Conservation (phyloP, 2,888 invertebrate species). For the Eristalinus sepulchralis region DNA sequence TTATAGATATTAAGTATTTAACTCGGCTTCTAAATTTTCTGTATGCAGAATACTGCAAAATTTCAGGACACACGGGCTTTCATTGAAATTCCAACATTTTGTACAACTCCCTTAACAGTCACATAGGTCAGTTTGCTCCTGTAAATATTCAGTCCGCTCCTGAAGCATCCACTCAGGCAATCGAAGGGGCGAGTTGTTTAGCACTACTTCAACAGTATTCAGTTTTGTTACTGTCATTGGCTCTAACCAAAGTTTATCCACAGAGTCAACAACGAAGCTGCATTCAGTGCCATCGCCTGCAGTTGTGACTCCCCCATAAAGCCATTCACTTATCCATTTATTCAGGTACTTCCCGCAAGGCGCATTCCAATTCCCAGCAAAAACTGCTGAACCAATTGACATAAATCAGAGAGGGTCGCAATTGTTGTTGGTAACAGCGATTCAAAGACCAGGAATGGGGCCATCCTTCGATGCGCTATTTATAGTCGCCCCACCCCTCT, state of each 20-base stretch:
- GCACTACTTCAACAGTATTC: neutral
- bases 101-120: no score
- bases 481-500: slow-evolving; percentile 24
- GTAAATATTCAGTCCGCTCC: neutral
- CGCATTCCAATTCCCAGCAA: slow-evolving; percentile 52
- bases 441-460: slow-evolving; percentile 29
- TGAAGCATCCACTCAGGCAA: neutral
- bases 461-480: slow-evolving; percentile 59
- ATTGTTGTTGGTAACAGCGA: slow-evolving; percentile 45
- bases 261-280: slow-evolving; percentile 15
- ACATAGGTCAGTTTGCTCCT: no score
- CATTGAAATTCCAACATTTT: no score
- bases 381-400: slow-evolving; percentile 67
- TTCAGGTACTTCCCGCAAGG: slow-evolving; percentile 42
- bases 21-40: no score
- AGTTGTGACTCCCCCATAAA: neutral
- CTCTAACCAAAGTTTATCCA: slow-evolving; percentile 27
- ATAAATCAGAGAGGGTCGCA: slow-evolving; percentile 68
- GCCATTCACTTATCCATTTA: slow-evolving; percentile 51
- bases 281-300: neutral
- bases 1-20: no score
- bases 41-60: no score
- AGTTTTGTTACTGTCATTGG: neutral
- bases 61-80: no score
- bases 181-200: neutral